Percentiles rank a stretch among this genome's conserved stretches.
These are phyloP conservation scores for Todiramphus saurophagus DNA, from an alignment of 2,113 vertebrate species.

Conservation along the genomic window DNA sequence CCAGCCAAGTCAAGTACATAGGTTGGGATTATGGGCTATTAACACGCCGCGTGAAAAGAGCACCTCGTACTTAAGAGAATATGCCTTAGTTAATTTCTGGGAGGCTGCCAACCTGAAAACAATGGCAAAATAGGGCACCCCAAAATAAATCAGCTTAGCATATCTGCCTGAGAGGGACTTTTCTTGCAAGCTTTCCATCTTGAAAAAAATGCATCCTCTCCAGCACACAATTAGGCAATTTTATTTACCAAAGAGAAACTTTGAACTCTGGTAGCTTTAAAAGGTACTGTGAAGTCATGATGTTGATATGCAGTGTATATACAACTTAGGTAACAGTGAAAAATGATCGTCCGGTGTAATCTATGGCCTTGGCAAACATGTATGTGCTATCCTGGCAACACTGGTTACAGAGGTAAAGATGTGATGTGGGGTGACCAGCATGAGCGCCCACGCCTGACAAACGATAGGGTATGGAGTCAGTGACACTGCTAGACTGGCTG, in stretches of 20 bases:
- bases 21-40: neutral
- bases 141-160: constrained; percentile 18
- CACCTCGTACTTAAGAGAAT: neutral
- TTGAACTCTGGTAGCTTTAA: neutral
- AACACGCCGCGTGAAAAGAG: neutral
- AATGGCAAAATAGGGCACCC: neutral
- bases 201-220: constrained; percentile 7
- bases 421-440: neutral
- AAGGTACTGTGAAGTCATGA: neutral
- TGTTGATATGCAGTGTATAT: neutral
- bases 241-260: constrained; percentile 17
- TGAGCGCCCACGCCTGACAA: neutral
- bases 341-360: neutral
- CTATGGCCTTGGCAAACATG: neutral
- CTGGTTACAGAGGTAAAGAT: neutral
- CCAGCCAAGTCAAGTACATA: neutral
- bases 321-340: neutral
- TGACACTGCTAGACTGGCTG: neutral
- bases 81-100: neutral
- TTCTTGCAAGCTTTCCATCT: neutral
- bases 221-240: constrained; percentile 7
- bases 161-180: neutral
- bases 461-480: rapidly evolving
- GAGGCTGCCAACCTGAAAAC: constrained; percentile 27
- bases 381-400: neutral